Evolutionary conservation across 2,113 vertebrate genomes (phyloP).

Genomic region (Entosphenus tridentatus): DNA sequence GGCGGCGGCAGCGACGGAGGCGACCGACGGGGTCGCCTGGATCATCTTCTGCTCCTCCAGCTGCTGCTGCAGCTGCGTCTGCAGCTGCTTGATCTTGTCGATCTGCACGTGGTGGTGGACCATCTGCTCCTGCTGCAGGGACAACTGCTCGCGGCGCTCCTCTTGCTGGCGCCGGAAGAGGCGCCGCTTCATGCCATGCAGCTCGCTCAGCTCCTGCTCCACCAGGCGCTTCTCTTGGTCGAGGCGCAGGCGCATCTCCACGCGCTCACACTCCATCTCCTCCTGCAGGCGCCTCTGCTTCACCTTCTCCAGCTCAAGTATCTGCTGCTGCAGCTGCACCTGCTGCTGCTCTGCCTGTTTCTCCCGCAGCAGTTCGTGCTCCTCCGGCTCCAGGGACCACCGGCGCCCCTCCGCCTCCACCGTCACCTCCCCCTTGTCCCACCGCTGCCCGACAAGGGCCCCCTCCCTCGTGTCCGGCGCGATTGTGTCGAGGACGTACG

Average conservation of each 20-base stretch:
- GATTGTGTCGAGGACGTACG: too few species aligned
- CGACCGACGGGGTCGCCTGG: background rate
- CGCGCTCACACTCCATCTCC: slow-evolving; percentile 67
- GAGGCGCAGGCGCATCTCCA: slow-evolving; percentile 69
- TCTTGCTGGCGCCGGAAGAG: slow-evolving; percentile 85
- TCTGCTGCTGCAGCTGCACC: slow-evolving; percentile 62
- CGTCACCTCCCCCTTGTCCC: slow-evolving; percentile 11
- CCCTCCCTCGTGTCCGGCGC: too few species aligned
- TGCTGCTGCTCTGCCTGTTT: slow-evolving; percentile 52
- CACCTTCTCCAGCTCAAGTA: slow-evolving; percentile 75
- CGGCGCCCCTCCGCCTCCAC: slow-evolving; percentile 19
- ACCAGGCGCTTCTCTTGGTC: slow-evolving; percentile 88
- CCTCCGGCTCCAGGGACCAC: slow-evolving; percentile 13
- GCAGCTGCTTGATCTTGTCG: slow-evolving; percentile 83
- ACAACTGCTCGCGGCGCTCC: slow-evolving; percentile 70
- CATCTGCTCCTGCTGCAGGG: slow-evolving; percentile 75
- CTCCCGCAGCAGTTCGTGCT: too few species aligned
- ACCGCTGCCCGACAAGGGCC: slow-evolving; percentile 9
- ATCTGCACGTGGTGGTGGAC: slow-evolving; percentile 84
- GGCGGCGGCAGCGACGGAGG: too few species aligned
- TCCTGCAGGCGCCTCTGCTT: slow-evolving; percentile 71
- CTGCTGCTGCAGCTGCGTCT: slow-evolving; percentile 88
- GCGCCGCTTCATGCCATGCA: slow-evolving; percentile 89
- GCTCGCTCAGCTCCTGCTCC: slow-evolving; percentile 76
- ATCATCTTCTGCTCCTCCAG: slow-evolving; percentile 72